Base-by-base conservation (phyloP, 2,797 vertebrate genomes). In the Arvicola amphibius region DNA sequence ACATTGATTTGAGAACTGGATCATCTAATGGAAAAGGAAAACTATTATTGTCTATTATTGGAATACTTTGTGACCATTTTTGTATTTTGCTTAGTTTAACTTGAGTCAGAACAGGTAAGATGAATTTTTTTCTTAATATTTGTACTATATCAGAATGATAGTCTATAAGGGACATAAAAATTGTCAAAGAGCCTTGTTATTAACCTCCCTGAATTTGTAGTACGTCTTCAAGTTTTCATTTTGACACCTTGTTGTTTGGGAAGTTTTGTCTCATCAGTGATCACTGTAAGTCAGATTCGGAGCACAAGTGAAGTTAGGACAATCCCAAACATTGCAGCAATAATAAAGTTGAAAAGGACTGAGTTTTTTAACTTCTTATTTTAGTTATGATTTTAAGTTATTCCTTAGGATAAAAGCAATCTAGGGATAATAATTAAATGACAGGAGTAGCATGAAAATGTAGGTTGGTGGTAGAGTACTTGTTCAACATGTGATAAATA, bases 161-260 rank as follows among this genome's bases (percentile, higher is more conserved):
- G 19, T 71, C 79, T 67, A 32, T 78, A 11, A 89, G 63, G 69
- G 89, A 67, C 43, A 53, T 51, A 53, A 67, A 63, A 8, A 83
- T 5, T 7, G 12, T 84, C 46, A 67, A 74, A 78, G 12, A 25
- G 0, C 5, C 14, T 88, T 84, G 40, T 91, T n/a, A 67, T 83
- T 81, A 92, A 91, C 56, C 5, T 71, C 2, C 25, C 63, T 91
- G 23, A 71, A 93, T 90, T 81, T 76, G 3, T n/a, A 48, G 8
- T 7, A 89, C 37, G 40, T 27, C 5, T 27, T 19, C 12, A 87
- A 43, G 5, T 27, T 91, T 76, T 88, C 17, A 87, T 6, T 74
- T 23, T 81, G 8, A 77, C 16, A 2, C 1, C 0, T 74, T 46
- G 43, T 43, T 40, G n/a, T 78, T 83, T 40, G 29, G 11, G 19